A percentile compares a stretch with the other conserved stretches of the same genome.
Evolutionary conservation across 2,113 vertebrate species (phyloP).

Genomic region (Colaptes auratus): DNA sequence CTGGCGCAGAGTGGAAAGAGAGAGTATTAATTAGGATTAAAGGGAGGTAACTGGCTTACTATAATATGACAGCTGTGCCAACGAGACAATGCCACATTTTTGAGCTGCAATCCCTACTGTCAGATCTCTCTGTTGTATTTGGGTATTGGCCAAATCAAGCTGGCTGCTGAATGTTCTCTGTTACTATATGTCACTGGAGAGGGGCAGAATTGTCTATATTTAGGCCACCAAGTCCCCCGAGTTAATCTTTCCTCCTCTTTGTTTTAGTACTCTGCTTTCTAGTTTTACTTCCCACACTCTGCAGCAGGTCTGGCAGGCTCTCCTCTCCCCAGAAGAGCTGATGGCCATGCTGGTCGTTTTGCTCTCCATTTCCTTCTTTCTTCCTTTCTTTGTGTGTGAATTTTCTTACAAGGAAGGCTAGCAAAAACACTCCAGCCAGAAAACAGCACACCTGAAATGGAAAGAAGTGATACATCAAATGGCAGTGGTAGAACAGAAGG

Average conservation of each 20-base stretch:
- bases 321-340: slow-evolving; percentile 16
- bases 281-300: not conserved
- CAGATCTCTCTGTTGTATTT: slow-evolving; percentile 27
- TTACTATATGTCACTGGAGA: slow-evolving; percentile 10
- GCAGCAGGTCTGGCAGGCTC: not conserved
- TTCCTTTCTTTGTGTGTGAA: not conserved
- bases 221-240: slow-evolving; percentile 17
- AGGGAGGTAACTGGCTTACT: not conserved
- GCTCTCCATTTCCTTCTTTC: slow-evolving; percentile 18
- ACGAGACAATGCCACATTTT: slow-evolving; percentile 11
- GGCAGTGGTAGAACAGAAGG: not conserved
- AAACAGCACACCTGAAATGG: not conserved
- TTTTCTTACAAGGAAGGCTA: slow-evolving; percentile 8
- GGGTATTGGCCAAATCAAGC: slow-evolving; percentile 37
- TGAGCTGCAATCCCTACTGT: slow-evolving; percentile 8
- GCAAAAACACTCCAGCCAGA: not conserved
- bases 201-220: slow-evolving; percentile 36
- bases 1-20: not conserved
- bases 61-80: slow-evolving; percentile 21
- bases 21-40: slow-evolving; percentile 39
- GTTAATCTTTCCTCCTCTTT: not conserved
- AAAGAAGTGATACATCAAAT: not conserved
- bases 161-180: not conserved
- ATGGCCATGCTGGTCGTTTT: not conserved
- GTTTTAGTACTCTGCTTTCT: slow-evolving; percentile 10